Percentiles rank a stretch among this genome's conserved stretches.
Conservation (phyloP, 2,113 vertebrate species). For the Motacilla tschutschensis region DNA sequence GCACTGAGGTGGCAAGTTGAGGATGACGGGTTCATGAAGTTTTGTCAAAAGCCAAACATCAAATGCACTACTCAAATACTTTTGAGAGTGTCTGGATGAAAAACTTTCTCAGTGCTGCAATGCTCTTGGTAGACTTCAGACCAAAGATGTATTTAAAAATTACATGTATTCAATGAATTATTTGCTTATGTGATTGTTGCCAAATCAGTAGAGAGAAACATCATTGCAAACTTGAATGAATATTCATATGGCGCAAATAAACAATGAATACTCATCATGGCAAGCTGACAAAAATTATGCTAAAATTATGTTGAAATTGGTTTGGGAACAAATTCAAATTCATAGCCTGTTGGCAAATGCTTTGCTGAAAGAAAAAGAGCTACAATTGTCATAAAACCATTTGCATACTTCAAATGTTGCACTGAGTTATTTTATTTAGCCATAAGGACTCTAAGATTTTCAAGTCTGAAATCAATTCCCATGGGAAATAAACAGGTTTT, state of each 20-base stretch:
- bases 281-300: conserved; percentile 37
- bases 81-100: neutral
- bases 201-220: conserved; percentile 41
- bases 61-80: neutral
- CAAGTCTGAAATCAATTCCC: neutral
- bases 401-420: conserved; percentile 5
- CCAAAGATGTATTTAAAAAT: conserved; percentile 22
- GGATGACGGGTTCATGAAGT: neutral
- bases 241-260: conserved; percentile 23
- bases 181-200: conserved; percentile 4
- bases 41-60: neutral
- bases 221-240: conserved; percentile 35
- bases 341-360: conserved; percentile 20
- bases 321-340: conserved; percentile 42
- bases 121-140: neutral
- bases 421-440: neutral
- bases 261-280: conserved; percentile 23
- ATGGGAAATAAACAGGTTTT: conserved; percentile 16
- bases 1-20: neutral
- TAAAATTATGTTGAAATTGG: conserved; percentile 33
- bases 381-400: conserved; percentile 10
- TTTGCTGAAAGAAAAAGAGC: neutral
- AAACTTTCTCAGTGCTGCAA: neutral
- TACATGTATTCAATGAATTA: neutral
- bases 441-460: neutral